These are phyloP conservation scores for Paramuricea clavata DNA, from an alignment of 92 coral and sea anemone genomes.

Conservation along the genomic window DNA sequence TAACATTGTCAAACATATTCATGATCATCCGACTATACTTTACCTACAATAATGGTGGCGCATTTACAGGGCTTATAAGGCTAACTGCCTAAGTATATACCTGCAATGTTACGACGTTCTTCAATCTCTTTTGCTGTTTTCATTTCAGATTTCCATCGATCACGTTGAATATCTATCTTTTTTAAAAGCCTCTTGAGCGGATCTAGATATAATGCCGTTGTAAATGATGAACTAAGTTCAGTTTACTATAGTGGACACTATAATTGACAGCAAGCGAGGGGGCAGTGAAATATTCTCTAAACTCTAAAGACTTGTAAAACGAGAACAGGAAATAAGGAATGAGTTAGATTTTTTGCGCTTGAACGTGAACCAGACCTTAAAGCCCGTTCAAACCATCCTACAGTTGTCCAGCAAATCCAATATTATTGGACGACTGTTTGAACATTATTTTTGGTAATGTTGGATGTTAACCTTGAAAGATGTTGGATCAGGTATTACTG, in stretches of 20 bases:
- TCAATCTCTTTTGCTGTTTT: not conserved
- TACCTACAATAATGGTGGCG: not conserved
- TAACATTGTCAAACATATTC: not conserved
- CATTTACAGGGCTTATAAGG: not conserved
- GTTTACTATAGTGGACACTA: not conserved
- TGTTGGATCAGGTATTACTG: no score
- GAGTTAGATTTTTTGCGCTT: no score
- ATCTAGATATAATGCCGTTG: constrained; percentile 49
- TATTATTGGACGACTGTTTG: no score
- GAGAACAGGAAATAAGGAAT: no score
- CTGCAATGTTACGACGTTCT: constrained; percentile 12
- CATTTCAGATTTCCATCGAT: constrained; percentile 66
- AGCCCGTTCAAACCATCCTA: no score
- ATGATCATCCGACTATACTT: not conserved
- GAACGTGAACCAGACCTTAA: no score
- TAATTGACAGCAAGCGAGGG: not conserved
- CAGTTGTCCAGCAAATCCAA: no score
- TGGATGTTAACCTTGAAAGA: no score
- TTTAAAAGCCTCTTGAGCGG: constrained; percentile 76
- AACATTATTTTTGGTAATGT: no score
- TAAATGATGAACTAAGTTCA: not conserved
- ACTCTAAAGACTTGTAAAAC: no score
- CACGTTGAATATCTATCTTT: constrained; percentile 81
- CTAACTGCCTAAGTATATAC: not conserved
- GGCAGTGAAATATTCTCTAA: no score